Evolutionary conservation across 2,888 invertebrate species (phyloP).

Genomic region (Lathronympha strigana): DNA sequence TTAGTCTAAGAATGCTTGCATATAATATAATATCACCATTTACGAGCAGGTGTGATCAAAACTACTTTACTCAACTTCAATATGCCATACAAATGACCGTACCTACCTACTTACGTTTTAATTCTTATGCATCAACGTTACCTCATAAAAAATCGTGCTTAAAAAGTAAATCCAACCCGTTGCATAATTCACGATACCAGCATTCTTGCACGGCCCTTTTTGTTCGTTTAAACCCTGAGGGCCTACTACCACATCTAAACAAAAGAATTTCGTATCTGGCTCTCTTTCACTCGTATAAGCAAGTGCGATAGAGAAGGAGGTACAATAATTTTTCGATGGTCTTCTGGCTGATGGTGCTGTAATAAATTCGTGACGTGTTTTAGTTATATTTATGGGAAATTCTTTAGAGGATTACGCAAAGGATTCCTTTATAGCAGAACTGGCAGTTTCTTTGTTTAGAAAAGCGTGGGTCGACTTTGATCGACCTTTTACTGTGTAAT

Average conservation of each 20-base stretch:
- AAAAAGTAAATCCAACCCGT: conserved; percentile 49
- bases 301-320: too few relatives aligned
- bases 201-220: conserved; percentile 60
- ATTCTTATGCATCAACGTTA: conserved; percentile 1
- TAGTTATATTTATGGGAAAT: conserved; percentile 28
- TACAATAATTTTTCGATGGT: too few relatives aligned
- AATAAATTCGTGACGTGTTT: conserved; percentile 33
- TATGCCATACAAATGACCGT: neutral
- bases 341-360: too few relatives aligned
- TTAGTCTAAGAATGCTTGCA: too few relatives aligned
- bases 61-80: too few relatives aligned
- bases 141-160: conserved; percentile 29
- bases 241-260: too few relatives aligned
- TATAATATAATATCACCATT: too few relatives aligned
- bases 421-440: conserved; percentile 3
- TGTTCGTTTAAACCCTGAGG: conserved; percentile 39
- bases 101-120: neutral
- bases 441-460: neutral
- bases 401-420: conserved; percentile 26
- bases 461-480: neutral
- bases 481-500: neutral
- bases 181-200: conserved; percentile 59
- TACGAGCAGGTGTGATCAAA: too few relatives aligned
- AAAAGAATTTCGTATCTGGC: too few relatives aligned
- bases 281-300: too few relatives aligned